phyloP scores from a whole-genome alignment of 2,888 invertebrate genomes.

The Drosophila falleni region DNA sequence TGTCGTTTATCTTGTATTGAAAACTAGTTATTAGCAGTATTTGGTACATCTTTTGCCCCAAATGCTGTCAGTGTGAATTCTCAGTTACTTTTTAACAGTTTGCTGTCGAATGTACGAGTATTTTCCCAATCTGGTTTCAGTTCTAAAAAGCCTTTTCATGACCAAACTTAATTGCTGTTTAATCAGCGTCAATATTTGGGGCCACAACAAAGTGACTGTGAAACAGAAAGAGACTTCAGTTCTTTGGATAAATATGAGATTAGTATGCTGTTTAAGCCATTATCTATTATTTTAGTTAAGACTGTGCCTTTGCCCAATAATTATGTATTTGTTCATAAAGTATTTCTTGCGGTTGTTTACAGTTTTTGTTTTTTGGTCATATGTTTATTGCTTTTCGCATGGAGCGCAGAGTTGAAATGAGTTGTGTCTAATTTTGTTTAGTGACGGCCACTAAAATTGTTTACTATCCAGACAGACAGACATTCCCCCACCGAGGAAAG shows the following conservation, averaged over 20 bases:
- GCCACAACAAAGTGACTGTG: constrained; percentile 37
- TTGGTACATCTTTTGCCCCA: neutral
- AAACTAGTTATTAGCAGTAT: constrained; percentile 45
- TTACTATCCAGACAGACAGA: constrained; percentile 45
- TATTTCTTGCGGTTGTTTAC: constrained; percentile 51
- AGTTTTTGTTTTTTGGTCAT: constrained; percentile 48
- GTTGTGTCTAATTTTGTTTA: constrained; percentile 68
- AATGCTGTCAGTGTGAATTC: neutral
- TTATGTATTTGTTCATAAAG: constrained; percentile 34
- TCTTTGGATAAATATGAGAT: constrained; percentile 50
- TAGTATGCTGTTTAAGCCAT: constrained; percentile 18
- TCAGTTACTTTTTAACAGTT: constrained; percentile 6
- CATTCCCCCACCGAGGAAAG: neutral
- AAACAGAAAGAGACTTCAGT: constrained; percentile 20
- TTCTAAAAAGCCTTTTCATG: constrained; percentile 63
- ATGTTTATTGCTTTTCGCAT: constrained; percentile 57
- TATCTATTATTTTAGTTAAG: constrained; percentile 27
- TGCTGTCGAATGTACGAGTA: neutral
- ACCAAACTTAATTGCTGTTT: constrained; percentile 71
- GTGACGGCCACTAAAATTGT: constrained; percentile 64
- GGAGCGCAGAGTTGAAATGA: constrained; percentile 57
- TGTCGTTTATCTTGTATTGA: constrained; percentile 25
- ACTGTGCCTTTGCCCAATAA: constrained; percentile 40
- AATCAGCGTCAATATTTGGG: constrained; percentile 69
- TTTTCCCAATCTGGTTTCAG: constrained; percentile 35